Percentiles rank a stretch among this genome's conserved stretches.
These are phyloP conservation scores for Hymenochirus boettgeri DNA, from an alignment of 2,113 vertebrate genomes.

Conservation along the genomic window DNA sequence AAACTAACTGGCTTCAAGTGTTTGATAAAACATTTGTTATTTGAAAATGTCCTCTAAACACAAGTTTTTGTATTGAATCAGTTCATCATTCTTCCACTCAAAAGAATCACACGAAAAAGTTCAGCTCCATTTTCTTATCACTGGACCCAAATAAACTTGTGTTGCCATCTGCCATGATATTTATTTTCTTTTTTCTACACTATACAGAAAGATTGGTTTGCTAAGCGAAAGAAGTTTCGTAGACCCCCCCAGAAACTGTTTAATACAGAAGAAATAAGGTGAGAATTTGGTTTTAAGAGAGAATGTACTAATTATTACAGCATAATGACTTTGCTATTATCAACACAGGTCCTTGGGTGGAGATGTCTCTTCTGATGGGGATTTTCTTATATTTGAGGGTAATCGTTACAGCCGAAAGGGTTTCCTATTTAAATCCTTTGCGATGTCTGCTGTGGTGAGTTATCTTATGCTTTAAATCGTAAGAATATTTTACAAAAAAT, in stretches of 20 bases:
- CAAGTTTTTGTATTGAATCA: too few species aligned
- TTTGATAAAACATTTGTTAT: too few species aligned
- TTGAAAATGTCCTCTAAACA: too few species aligned
- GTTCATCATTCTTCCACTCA: too few species aligned
- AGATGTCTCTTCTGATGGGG: constrained; percentile 88
- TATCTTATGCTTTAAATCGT: too few species aligned
- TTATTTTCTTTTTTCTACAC: not conserved
- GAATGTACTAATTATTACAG: not conserved
- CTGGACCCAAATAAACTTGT: too few species aligned
- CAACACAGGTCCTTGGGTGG: constrained; percentile 79
- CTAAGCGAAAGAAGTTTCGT: constrained; percentile 92
- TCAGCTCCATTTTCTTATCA: too few species aligned
- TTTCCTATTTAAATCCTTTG: constrained; percentile 96
- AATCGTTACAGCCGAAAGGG: constrained; percentile 95
- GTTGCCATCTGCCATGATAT: too few species aligned
- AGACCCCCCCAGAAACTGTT: constrained; percentile 85
- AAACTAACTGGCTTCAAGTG: too few species aligned
- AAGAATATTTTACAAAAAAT: too few species aligned
- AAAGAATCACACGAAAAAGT: too few species aligned
- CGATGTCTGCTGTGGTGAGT: constrained; percentile 94
- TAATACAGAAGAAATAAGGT: constrained; percentile 93
- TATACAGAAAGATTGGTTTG: constrained; percentile 89
- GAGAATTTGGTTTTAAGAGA: constrained; percentile 1
- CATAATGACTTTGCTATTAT: not conserved
- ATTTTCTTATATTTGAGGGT: constrained; percentile 94